Conservation (phyloP, 2,888 invertebrate genomes). For the Globia sparganii region DNA sequence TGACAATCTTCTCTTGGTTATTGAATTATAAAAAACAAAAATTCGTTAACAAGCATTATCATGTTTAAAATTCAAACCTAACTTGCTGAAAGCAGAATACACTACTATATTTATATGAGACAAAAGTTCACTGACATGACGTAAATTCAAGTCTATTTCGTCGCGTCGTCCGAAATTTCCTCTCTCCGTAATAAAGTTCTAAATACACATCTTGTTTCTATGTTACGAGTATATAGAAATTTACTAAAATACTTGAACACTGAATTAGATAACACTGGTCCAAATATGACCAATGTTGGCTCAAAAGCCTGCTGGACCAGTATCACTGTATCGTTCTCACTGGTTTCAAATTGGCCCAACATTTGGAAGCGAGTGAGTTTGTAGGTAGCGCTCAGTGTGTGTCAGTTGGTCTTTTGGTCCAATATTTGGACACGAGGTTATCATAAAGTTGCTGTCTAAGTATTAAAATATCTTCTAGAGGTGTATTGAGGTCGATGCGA, state of each 20-base stretch:
- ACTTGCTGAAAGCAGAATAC: neutral
- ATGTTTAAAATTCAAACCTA: neutral
- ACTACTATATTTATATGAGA: neutral
- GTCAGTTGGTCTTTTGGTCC: neutral
- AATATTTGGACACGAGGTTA: neutral
- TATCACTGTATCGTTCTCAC: too few species aligned
- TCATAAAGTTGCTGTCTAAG: slow-evolving; percentile 7
- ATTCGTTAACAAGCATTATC: neutral
- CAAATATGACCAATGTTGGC: neutral
- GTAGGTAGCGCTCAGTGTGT: neutral
- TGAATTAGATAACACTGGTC: slow-evolving; percentile 4
- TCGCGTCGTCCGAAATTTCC: slow-evolving; percentile 19
- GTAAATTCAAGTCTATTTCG: slow-evolving; percentile 20
- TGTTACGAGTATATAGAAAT: slow-evolving; percentile 21
- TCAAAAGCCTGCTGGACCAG: neutral
- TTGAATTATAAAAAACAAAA: neutral
- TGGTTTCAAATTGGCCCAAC: neutral
- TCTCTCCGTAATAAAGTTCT: neutral
- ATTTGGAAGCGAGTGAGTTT: neutral
- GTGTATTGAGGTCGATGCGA: slow-evolving; percentile 50
- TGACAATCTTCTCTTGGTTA: neutral
- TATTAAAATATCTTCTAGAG: slow-evolving; percentile 39
- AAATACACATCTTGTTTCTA: slow-evolving; percentile 25
- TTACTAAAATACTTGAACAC: slow-evolving; percentile 23
- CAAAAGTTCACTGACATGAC: neutral